Conservation (phyloP, 1,140 invertebrate species). For the Drosophila jambulina region DNA sequence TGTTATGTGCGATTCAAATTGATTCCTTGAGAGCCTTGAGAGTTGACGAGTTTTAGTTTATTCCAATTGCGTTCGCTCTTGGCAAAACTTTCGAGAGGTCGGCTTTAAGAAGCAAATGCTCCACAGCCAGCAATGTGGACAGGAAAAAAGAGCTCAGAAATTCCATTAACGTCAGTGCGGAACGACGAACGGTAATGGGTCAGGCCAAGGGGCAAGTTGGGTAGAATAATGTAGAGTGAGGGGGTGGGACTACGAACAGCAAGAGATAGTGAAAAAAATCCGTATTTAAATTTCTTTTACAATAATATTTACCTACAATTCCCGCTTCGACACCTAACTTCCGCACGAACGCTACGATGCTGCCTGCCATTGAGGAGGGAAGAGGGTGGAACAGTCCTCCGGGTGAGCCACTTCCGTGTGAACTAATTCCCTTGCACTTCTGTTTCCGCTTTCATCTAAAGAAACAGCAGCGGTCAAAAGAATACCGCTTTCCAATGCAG, state of each 20-base stretch:
- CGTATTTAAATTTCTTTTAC: slow-evolving; percentile 74
- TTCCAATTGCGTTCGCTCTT: slow-evolving; percentile 41
- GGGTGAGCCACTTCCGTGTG: slow-evolving; percentile 72
- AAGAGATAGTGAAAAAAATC: slow-evolving; percentile 73
- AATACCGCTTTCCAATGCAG: background rate
- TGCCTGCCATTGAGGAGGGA: background rate
- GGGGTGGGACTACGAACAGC: slow-evolving; percentile 3
- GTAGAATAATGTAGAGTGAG: background rate
- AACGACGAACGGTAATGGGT: slow-evolving; percentile 22
- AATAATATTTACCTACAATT: slow-evolving; percentile 81
- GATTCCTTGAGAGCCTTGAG: slow-evolving; percentile 46
- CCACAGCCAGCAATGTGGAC: slow-evolving; percentile 26
- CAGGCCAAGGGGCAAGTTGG: slow-evolving; percentile 38
- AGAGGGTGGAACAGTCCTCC: background rate
- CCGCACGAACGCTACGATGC: slow-evolving; percentile 61
- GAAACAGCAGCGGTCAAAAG: background rate
- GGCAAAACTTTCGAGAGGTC: slow-evolving; percentile 40
- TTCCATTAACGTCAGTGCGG: slow-evolving; percentile 51
- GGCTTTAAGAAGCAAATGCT: slow-evolving; percentile 41
- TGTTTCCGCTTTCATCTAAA: slow-evolving; percentile 39
- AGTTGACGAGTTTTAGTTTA: slow-evolving; percentile 54
- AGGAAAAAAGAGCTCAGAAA: slow-evolving; percentile 43
- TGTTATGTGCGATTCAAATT: slow-evolving; percentile 56
- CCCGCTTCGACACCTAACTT: slow-evolving; percentile 77
- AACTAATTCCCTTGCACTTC: slow-evolving; percentile 77